Evolutionary conservation across 2,888 invertebrate genomes (phyloP), one percentile per base, ranked within the genome.

Genomic region (Sesia bembeciformis): DNA sequence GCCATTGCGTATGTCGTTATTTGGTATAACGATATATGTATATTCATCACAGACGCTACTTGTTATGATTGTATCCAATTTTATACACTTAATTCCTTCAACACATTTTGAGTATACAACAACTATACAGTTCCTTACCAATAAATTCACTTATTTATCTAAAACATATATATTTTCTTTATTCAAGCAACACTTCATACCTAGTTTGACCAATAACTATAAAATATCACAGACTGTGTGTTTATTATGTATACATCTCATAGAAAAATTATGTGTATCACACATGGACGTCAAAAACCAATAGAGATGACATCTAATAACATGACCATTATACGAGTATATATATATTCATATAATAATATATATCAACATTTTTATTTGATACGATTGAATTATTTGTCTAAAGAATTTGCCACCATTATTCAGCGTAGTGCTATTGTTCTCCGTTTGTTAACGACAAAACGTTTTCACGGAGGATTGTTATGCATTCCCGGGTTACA

Each of bases 221-320:
- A 88, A 89, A 88, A 89, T 89, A 89, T 89, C 89, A 89, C 89
- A 89, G 89, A 88, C 88, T 80, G 85, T 84, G 83, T 88, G 81
- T 88, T 88, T 86, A 87, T 87, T 87, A 88, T 89, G 89, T 88
- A 88, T 88, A 88, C 86, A 86, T 87, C 87, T 89, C 85, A 82
- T 88, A 89, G 87, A 88, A 87, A 86, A 86, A 78, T 85, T 83
- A 81, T 83, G 85, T 85, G 88, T 88, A 86, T 84, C 75, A 87
- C 88, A 88, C 86, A 82, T 88, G 89, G 88, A 89, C 89, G 89
- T 84, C 78, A 82, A 84, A 78, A 76, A 85, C 80, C 84, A 81
- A 85, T 81, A 82, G 79, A 82, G 80, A 86, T 85, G 87, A 85
- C 82, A 81, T 83, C 78, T 82, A 82, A 76, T 81, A 80, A 84